phyloP scores from a whole-genome alignment of 2,797 vertebrate genomes.

The Sebastes taczanowskii region DNA sequence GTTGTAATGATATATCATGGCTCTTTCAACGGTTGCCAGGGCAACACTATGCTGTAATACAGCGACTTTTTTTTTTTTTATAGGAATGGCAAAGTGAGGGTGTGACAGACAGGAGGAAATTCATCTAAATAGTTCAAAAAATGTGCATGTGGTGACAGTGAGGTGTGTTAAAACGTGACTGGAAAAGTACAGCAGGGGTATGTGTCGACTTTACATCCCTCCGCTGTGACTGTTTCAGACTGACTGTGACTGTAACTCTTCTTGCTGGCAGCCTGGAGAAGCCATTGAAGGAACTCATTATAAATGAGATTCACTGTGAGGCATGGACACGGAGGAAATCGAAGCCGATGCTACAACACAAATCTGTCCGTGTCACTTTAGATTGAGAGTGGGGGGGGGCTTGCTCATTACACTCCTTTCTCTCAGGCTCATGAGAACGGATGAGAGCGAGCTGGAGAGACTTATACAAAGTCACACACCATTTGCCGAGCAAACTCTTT shows the following conservation, averaged over 20 bases:
- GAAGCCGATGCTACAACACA: slow-evolving; percentile 43
- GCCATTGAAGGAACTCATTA: slow-evolving; percentile 20
- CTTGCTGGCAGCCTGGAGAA: not conserved
- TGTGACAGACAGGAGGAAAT: slow-evolving; percentile 12
- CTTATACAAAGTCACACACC: slow-evolving; percentile 11
- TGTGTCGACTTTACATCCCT: not conserved
- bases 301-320: slow-evolving; percentile 46
- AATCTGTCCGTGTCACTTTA: slow-evolving; percentile 53
- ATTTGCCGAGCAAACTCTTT: not conserved
- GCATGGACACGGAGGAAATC: slow-evolving; percentile 52
- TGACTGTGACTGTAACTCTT: too few species aligned
- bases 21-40: slow-evolving; percentile 58
- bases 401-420: slow-evolving; percentile 46
- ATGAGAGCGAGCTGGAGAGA: slow-evolving; percentile 18
- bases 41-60: slow-evolving; percentile 53
- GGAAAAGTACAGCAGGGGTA: not conserved
- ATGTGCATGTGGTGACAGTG: not conserved
- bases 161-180: not conserved
- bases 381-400: slow-evolving; percentile 21
- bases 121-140: not conserved
- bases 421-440: slow-evolving; percentile 34
- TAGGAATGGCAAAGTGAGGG: slow-evolving; percentile 1
- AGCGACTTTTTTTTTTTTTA: slow-evolving; percentile 13
- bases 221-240: not conserved
- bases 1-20: slow-evolving; percentile 20